Conservation (phyloP, 2,797 vertebrate genomes). For the Nasua narica region DNA sequence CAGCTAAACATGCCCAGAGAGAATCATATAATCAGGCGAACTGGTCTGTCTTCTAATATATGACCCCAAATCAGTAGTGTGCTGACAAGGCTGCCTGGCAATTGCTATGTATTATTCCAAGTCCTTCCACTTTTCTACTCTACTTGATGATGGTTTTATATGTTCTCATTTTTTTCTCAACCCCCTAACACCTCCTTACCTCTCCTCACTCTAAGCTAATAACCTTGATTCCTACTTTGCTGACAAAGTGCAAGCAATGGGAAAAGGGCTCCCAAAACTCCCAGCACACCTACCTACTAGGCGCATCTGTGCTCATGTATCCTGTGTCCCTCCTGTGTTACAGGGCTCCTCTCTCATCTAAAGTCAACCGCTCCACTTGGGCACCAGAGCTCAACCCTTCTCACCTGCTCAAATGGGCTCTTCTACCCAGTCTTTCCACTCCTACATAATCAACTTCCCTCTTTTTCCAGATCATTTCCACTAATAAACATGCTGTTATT, state of each 20-base stretch:
- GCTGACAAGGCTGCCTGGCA: background rate
- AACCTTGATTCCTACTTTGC: background rate
- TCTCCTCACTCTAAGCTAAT: background rate
- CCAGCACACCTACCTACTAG: background rate
- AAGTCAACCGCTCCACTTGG: no score
- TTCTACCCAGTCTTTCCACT: background rate
- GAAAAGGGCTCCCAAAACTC: background rate
- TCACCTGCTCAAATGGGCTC: background rate
- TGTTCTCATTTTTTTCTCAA: background rate
- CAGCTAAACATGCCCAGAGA: background rate
- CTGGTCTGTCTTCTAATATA: background rate
- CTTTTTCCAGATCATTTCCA: background rate
- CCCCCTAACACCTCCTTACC: background rate
- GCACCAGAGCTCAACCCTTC: background rate
- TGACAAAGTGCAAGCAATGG: background rate
- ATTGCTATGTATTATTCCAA: background rate
- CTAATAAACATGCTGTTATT: background rate
- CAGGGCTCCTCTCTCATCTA: background rate
- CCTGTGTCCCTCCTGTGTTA: rapidly evolving
- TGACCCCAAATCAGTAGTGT: background rate
- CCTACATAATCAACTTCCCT: background rate
- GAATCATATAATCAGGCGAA: background rate
- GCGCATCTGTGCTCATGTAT: background rate
- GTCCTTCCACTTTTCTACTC: background rate
- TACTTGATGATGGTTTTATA: background rate